Evolutionary conservation across 2,888 invertebrate genomes (phyloP).

Genomic region (Uloborus plumipes): DNA sequence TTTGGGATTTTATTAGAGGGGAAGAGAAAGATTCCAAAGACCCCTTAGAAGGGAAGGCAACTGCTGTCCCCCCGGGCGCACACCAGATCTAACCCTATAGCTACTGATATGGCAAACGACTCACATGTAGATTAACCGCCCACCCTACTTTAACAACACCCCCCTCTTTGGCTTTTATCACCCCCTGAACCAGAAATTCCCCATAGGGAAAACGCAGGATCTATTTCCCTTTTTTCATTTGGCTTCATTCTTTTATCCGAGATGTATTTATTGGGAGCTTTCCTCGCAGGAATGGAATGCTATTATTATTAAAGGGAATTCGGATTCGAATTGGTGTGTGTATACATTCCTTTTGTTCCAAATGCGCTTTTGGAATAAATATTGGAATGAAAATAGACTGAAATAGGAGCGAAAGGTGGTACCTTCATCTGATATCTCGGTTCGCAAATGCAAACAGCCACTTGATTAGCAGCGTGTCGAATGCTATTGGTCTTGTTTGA

Average conservation of each 20-base stretch:
- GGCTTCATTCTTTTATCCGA: slow-evolving; percentile 1
- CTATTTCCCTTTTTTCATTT: slow-evolving; percentile 2
- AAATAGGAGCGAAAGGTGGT: no score
- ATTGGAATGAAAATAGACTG: slow-evolving; percentile 3
- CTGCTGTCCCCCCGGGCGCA: not conserved
- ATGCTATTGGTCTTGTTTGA: no score
- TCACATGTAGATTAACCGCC: slow-evolving; percentile 52
- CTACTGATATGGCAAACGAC: slow-evolving; percentile 48
- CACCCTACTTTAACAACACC: slow-evolving; percentile 7
- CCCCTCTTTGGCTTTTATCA: slow-evolving; percentile 10
- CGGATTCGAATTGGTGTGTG: slow-evolving; percentile 7
- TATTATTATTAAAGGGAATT: slow-evolving; percentile 35
- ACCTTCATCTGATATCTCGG: no score
- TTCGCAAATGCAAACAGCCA: no score
- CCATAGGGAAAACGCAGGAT: not conserved
- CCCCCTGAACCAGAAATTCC: slow-evolving; percentile 1
- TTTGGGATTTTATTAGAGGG: slow-evolving; percentile 48
- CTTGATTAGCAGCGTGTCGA: no score
- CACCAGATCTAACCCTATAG: slow-evolving; percentile 42
- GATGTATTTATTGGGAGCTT: slow-evolving; percentile 4
- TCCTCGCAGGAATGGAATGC: slow-evolving; percentile 7
- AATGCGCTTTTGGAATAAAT: slow-evolving; percentile 36
- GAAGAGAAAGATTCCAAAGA: not conserved
- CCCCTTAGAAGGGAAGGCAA: slow-evolving; percentile 2
- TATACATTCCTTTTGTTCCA: slow-evolving; percentile 27